Base-by-base conservation (phyloP, 2,888 invertebrate genomes). In the Caenorhabditis plicata region DNA sequence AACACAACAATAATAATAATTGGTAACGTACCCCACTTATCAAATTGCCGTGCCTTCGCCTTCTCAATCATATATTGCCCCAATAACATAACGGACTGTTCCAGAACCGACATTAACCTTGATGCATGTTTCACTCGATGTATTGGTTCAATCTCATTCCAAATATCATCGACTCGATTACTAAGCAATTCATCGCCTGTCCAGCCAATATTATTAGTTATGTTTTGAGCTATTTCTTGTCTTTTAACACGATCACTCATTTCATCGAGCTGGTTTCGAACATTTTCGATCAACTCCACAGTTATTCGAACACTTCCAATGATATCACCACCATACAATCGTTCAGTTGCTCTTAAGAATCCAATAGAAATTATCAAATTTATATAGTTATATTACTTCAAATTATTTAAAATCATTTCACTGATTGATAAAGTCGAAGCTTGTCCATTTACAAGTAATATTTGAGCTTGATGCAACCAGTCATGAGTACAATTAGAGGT, bases 131-230 rank as follows among this genome's bases (percentile, higher is more conserved):
- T 46, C n/a, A 68, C 51, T 20, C 64, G 46, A 36, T 31, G 45
- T n/a, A 31, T 19, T 4, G 46, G 44, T 5, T 62, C 49, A 20
- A 76, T 39, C 25, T 67, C 63, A 25, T 54, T 54, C 76, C 76
- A 76, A 4, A 73, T 70, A 3, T 43, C 38, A 1, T 48, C 55
- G 2, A 67, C 69, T 8, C 33, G 20, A 0, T 50, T 29, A 1
- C 63, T 61, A 7, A 76, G 42, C 0, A 76, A 51, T 31, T 72
- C 64, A 46, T 76, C 74, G 2, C 76, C 74, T 4, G 70, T 62
- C 3, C 56, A 55, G 2, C 76, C 76, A 17, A 76, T 60, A 20
- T 62, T 63, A 60, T 73, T 43, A 36, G 58, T 52, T 29, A 8
- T 39, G 23, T 17, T 68, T 13, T 47, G 15, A 0, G 68, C 64